Base-by-base conservation (phyloP, 2,888 invertebrate genomes). In the Oscheius sp. region DNA sequence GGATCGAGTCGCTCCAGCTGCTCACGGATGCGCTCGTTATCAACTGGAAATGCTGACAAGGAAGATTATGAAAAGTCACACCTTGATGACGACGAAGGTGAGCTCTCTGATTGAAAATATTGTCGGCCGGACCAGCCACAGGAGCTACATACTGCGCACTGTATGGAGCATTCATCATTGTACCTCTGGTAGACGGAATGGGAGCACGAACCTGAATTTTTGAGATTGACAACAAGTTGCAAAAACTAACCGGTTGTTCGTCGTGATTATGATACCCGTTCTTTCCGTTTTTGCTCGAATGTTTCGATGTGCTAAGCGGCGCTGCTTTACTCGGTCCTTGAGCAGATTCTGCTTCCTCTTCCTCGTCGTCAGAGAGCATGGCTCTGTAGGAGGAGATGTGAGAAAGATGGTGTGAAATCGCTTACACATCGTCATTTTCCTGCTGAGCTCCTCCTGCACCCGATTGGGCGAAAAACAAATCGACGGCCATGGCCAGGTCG, bases 91-190 rank as follows among this genome's bases (percentile, higher is more conserved):
- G 74, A 65, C 21, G 21, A 21, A 21, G 21, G 21, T 21, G 21
- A 21, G 21, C 21, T 42, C 59, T 37, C 11, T 57, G 71, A 37
- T 73, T 70, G 73, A 75, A 75, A 37, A 73, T 55, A 1, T 57
- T 42, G 65, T 71, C 70, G 33, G 65, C 29, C 5, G 35, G 32
- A 37, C 11, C 42, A n/a, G 35, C 47, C 11, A 11, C 32, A 57
- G 33, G 55, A n/a, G 35, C 47, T 65, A 81, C 74, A 57, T 84
- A 84, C n/a, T 84, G 77, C 55, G 86, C 78, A 35, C 73, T 70
- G 74, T 81, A 81, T 0, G 80, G 62, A 59, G 79, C 77, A 21
- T 82, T 74, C 13, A 85, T 76, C n/a, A 85, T 63, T 7, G 77
- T 74, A 3, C 84, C 85, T 21, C 70, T 66, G 13, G 76, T 77